A percentile compares a stretch with the other conserved stretches of the same genome.
These are phyloP conservation scores for Tetragnatha versicolor DNA, from an alignment of 1,140 invertebrate species.

Conservation along the genomic window DNA sequence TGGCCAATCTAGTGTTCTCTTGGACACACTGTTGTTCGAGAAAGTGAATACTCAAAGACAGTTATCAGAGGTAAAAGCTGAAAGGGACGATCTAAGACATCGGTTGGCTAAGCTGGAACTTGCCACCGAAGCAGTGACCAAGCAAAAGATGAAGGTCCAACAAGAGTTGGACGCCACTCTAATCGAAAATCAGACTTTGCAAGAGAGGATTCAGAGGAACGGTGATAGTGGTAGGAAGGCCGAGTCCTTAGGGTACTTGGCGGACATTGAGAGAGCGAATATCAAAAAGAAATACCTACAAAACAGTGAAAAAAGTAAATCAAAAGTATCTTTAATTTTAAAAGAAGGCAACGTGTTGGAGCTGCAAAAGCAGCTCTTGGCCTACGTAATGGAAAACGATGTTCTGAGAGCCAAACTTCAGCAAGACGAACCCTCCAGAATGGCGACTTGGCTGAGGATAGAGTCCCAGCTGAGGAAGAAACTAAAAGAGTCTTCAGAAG, in stretches of 20 bases:
- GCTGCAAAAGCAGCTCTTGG: slow-evolving; percentile 82
- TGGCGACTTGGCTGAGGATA: slow-evolving; percentile 34
- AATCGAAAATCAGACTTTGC: slow-evolving; percentile 28
- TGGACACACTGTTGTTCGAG: slow-evolving; percentile 35
- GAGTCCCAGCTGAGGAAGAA: slow-evolving; percentile 35
- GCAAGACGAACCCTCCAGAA: slow-evolving; percentile 28
- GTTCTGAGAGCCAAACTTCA: slow-evolving; percentile 64
- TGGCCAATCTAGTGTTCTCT: background rate
- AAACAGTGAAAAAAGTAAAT: slow-evolving; percentile 59
- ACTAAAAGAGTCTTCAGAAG: slow-evolving; percentile 9
- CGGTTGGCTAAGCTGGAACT: slow-evolving; percentile 50
- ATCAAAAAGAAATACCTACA: slow-evolving; percentile 38
- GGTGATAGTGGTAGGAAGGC: background rate
- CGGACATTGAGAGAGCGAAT: slow-evolving; percentile 12
- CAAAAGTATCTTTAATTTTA: slow-evolving; percentile 81
- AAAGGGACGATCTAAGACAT: slow-evolving; percentile 40
- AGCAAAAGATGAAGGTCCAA: slow-evolving; percentile 43
- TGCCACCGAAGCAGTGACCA: slow-evolving; percentile 44
- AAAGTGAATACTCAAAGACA: slow-evolving; percentile 41
- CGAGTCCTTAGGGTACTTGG: slow-evolving; percentile 1
- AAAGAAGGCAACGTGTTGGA: slow-evolving; percentile 80
- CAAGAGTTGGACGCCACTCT: slow-evolving; percentile 26
- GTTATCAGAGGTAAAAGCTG: slow-evolving; percentile 44
- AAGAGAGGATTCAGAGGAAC: slow-evolving; percentile 22
- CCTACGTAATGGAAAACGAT: slow-evolving; percentile 83